phyloP scores from a whole-genome alignment of 2,888 invertebrate species.

The Pandemis heparana region DNA sequence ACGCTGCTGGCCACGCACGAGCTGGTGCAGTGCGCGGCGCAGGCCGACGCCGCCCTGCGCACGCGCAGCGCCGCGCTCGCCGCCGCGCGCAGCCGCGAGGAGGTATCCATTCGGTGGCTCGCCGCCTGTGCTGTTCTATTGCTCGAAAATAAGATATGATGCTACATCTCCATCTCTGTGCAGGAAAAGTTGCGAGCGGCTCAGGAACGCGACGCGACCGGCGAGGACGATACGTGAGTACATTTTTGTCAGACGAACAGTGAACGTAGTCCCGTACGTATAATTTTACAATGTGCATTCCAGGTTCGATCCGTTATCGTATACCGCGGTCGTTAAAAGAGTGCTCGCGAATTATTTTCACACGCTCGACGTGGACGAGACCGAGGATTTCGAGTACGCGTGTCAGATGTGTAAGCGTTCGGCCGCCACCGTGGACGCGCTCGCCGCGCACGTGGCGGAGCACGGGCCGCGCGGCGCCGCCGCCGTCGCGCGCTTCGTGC shows the following conservation, averaged over 20 bases:
- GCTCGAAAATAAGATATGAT: no score
- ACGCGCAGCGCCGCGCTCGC: conserved; percentile 42
- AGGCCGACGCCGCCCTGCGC: conserved; percentile 80
- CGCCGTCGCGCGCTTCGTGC: conserved; percentile 59
- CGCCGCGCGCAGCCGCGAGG: background rate
- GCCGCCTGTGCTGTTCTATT: no score
- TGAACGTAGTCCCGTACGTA: background rate
- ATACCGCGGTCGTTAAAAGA: conserved; percentile 53
- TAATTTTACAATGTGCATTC: conserved; percentile 50
- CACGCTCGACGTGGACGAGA: conserved; percentile 53
- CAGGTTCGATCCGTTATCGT: conserved; percentile 57
- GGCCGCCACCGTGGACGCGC: conserved; percentile 35
- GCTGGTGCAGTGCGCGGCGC: conserved; percentile 82
- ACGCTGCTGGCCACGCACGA: conserved; percentile 88
- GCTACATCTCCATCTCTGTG: background rate
- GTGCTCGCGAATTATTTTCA: conserved; percentile 58
- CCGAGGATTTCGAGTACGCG: conserved; percentile 59
- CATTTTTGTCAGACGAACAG: background rate
- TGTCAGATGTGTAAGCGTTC: conserved; percentile 64
- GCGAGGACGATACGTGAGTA: background rate
- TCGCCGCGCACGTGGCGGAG: conserved; percentile 59
- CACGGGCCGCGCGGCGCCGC: conserved; percentile 50
- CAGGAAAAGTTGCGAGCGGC: background rate
- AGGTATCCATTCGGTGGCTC: background rate
- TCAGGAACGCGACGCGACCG: background rate